phyloP scores from a whole-genome alignment of 2,888 invertebrate species.

The Pseudococcus viburni region DNA sequence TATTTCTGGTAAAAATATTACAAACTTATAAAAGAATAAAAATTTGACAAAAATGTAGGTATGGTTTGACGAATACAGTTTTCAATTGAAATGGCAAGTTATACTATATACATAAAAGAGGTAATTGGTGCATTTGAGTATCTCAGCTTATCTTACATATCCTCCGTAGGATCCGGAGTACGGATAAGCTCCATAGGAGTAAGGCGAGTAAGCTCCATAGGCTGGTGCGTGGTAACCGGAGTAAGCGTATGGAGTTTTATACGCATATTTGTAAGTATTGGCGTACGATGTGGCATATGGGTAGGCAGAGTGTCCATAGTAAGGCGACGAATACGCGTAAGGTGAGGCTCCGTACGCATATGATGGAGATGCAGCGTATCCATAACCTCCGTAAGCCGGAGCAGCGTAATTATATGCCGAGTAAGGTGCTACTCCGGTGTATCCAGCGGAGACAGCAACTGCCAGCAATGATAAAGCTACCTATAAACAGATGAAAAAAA shows the following conservation, averaged over 20 bases:
- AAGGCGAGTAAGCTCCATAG: slow-evolving; percentile 45
- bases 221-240: slow-evolving; percentile 47
- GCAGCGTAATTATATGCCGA: slow-evolving; percentile 11
- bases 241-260: slow-evolving; percentile 45
- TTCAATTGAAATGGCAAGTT: slow-evolving; percentile 46
- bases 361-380: slow-evolving; percentile 63
- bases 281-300: slow-evolving; percentile 79
- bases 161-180: slow-evolving; percentile 45
- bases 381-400: slow-evolving; percentile 55
- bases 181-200: slow-evolving; percentile 46
- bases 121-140: slow-evolving; percentile 40
- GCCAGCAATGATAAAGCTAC: slow-evolving; percentile 25
- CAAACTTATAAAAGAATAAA: slow-evolving; percentile 50
- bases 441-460: slow-evolving; percentile 53
- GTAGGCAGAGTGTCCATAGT: slow-evolving; percentile 65
- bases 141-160: slow-evolving; percentile 22
- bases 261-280: slow-evolving; percentile 75
- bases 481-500: neutral
- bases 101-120: slow-evolving; percentile 32
- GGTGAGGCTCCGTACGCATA: neutral
- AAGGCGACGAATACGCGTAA: slow-evolving; percentile 62
- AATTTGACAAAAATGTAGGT: neutral
- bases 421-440: slow-evolving; percentile 42
- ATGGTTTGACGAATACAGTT: slow-evolving; percentile 19
- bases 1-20: slow-evolving; percentile 52